Percentiles rank a stretch among this genome's conserved stretches.
Conservation (phyloP, 2,797 vertebrate genomes). For the Takifugu rubripes region DNA sequence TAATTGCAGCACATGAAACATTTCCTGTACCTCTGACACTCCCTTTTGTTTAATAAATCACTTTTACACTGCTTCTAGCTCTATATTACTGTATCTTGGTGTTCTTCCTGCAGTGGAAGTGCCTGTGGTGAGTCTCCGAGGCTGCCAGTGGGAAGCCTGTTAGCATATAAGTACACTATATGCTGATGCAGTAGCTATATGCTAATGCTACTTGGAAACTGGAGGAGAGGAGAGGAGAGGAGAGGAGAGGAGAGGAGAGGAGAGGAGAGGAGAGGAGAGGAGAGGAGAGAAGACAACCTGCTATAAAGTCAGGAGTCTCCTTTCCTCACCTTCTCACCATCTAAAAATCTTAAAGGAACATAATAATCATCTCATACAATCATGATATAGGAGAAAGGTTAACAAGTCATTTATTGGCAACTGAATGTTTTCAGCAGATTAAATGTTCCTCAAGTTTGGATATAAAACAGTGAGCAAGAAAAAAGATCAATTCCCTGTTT, state of each 20-base stretch:
- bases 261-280: neutral
- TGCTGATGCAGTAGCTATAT: conserved; percentile 72
- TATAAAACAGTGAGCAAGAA: neutral
- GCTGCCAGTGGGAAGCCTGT: conserved; percentile 68
- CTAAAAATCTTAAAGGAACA: neutral
- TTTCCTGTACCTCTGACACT: conserved; percentile 28
- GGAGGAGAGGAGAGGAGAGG: conserved; percentile 5
- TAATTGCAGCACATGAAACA: conserved; percentile 25
- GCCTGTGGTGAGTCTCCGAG: conserved; percentile 68
- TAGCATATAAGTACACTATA: conserved; percentile 75
- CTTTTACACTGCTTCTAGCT: conserved; percentile 25
- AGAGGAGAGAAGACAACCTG: neutral
- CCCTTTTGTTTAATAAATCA: conserved; percentile 20
- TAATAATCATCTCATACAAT: no score
- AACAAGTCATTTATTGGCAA: neutral
- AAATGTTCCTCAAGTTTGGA: neutral
- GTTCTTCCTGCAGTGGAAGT: conserved; percentile 68
- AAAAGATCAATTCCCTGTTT: neutral
- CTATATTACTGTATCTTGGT: conserved; percentile 5
- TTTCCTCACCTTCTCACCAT: neutral
- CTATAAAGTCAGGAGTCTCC: neutral
- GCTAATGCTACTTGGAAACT: conserved; percentile 60
- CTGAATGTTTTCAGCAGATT: neutral
- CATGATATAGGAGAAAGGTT: no score
- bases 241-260: no score